A percentile compares a stretch with the other conserved stretches of the same genome.
These are phyloP conservation scores for Pseudochromis fuscus DNA, from an alignment of 2,797 vertebrate species.

Conservation along the genomic window DNA sequence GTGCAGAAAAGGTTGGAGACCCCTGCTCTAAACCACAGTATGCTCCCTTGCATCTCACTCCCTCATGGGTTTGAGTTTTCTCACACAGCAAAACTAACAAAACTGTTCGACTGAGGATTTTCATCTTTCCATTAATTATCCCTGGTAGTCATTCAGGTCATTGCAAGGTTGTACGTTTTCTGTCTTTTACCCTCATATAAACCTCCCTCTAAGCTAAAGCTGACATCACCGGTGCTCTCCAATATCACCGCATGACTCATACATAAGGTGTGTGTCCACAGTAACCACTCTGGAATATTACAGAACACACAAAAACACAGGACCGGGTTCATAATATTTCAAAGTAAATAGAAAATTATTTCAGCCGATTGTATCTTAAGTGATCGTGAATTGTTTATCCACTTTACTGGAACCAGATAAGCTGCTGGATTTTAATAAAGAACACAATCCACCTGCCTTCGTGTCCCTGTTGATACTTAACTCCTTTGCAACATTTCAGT, in stretches of 20 bases:
- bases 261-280: conserved; percentile 55
- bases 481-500: not conserved
- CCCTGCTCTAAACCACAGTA: too few species aligned
- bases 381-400: conserved; percentile 12
- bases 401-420: conserved; percentile 13
- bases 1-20: too few species aligned
- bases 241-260: conserved; percentile 63
- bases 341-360: conserved; percentile 32
- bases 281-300: conserved; percentile 29
- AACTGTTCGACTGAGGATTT: conserved; percentile 1
- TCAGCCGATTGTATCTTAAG: conserved; percentile 11
- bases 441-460: not conserved
- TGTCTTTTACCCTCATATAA: conserved; percentile 38
- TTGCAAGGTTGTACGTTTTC: conserved; percentile 40
- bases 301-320: conserved; percentile 30
- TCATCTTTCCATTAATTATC: conserved; percentile 6
- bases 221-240: conserved; percentile 37
- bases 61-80: conserved; percentile 15
- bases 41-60: not conserved
- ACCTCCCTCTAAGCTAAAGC: conserved; percentile 48
- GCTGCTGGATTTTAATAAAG: conserved; percentile 3
- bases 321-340: conserved; percentile 24
- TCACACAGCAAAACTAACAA: conserved; percentile 14
- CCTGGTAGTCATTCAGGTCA: conserved; percentile 37
- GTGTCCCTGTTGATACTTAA: conserved; percentile 2